These are phyloP conservation scores for Caenorhabditis sulstoni DNA, from an alignment of 2,888 invertebrate genomes.

Conservation along the genomic window DNA sequence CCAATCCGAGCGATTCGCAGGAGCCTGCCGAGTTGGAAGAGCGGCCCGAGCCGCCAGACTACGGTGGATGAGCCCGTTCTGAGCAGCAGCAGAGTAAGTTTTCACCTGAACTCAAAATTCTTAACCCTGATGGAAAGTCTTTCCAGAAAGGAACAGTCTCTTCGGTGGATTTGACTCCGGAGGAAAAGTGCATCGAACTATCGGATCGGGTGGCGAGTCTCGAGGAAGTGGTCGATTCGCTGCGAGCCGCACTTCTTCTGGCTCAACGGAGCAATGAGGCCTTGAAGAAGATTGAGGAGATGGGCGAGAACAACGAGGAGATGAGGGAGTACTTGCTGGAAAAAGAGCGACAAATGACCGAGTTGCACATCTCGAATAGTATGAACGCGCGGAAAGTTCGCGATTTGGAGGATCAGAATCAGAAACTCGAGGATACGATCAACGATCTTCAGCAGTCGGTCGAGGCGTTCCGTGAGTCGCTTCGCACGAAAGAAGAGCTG, in stretches of 20 bases:
- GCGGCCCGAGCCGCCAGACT: conserved; percentile 21
- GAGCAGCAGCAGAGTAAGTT: conserved; percentile 27
- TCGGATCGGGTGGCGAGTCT: conserved; percentile 73
- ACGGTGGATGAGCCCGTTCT: conserved; percentile 34
- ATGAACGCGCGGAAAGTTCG: conserved; percentile 67
- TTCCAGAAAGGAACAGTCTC: conserved; percentile 57
- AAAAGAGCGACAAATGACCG: conserved; percentile 69
- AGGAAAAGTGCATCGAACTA: conserved; percentile 73
- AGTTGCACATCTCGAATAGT: conserved; percentile 70
- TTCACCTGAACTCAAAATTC: background rate
- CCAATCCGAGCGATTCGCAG: conserved; percentile 61
- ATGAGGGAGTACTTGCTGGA: conserved; percentile 65
- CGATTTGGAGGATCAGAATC: conserved; percentile 68
- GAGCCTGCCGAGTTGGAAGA: conserved; percentile 55
- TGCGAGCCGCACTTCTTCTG: conserved; percentile 70
- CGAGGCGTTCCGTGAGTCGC: conserved; percentile 76
- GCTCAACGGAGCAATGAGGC: conserved; percentile 74
- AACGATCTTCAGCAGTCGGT: conserved; percentile 66
- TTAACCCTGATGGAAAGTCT: background rate
- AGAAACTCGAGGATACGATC: conserved; percentile 67
- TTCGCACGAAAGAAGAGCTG: conserved; percentile 77
- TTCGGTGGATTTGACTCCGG: conserved; percentile 44
- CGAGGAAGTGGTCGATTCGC: conserved; percentile 69
- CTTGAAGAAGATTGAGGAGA: conserved; percentile 62
- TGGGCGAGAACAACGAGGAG: conserved; percentile 62